Conservation (phyloP, 2,797 vertebrate species). For the Danio tinwini region DNA sequence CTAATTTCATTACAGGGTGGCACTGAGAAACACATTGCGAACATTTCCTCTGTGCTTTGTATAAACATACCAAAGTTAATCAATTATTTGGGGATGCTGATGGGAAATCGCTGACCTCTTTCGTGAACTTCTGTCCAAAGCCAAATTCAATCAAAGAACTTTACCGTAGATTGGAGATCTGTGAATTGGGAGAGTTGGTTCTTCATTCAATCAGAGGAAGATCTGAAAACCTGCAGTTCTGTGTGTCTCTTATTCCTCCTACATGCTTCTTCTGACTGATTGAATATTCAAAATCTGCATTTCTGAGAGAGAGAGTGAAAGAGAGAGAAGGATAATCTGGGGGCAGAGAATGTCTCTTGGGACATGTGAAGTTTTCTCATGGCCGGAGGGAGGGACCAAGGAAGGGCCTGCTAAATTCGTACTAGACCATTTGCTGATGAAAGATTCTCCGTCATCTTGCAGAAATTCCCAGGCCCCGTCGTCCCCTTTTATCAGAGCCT, state of each 20-base stretch:
- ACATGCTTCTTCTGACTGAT: not conserved
- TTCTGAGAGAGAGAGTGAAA: not conserved
- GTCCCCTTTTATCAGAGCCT: constrained; percentile 38
- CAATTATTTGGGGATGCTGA: constrained; percentile 24
- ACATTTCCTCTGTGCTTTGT: constrained; percentile 1
- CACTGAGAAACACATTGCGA: constrained; percentile 18
- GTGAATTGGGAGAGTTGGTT: not conserved
- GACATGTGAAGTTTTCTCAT: constrained; percentile 50
- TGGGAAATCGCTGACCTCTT: constrained; percentile 29
- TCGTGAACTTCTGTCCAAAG: constrained; percentile 25
- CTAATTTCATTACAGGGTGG: not conserved
- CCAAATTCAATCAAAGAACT: constrained; percentile 31
- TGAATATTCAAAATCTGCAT: not conserved
- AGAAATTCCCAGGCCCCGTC: constrained; percentile 53
- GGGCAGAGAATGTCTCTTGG: constrained; percentile 45
- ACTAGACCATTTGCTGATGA: constrained; percentile 48
- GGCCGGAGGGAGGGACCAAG: constrained; percentile 44
- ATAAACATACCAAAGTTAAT: constrained; percentile 36
- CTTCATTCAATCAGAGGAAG: not conserved
- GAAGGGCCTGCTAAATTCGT: constrained; percentile 46
- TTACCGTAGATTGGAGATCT: not conserved
- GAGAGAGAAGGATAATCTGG: constrained; percentile 18
- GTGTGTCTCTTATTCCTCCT: not conserved
- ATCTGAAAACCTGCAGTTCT: not conserved
- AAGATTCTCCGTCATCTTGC: constrained; percentile 40